A percentile compares a stretch with the other conserved stretches of the same genome.
phyloP scores from a whole-genome alignment of 2,113 vertebrate genomes.

The Calypte anna region DNA sequence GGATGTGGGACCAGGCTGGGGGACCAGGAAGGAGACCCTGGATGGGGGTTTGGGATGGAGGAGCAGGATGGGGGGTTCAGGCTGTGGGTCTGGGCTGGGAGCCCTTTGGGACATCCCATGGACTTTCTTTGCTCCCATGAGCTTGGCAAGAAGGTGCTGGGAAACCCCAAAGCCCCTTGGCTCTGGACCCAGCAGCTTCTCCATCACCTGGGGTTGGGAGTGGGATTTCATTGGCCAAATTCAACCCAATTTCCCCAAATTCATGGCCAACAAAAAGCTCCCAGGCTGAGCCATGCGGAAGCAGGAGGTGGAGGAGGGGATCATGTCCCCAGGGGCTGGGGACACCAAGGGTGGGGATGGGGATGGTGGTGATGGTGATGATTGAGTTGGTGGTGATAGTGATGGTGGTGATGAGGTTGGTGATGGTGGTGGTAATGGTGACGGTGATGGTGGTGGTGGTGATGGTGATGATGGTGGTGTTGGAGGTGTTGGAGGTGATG shows the following conservation, averaged over 20 bases:
- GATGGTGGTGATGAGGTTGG: neutral
- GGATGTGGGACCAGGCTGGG: no score
- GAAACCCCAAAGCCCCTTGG: neutral
- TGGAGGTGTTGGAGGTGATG: no score
- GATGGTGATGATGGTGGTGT: neutral
- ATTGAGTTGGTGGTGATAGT: neutral
- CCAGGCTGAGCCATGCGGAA: neutral
- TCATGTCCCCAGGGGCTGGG: neutral
- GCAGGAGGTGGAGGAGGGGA: neutral
- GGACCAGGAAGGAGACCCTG: no score
- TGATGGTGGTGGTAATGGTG: no score
- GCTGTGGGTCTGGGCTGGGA: neutral
- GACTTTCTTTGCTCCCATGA: neutral
- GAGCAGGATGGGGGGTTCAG: no score
- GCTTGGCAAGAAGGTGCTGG: neutral
- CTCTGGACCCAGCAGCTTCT: neutral
- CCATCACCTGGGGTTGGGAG: neutral
- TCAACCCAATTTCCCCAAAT: neutral
- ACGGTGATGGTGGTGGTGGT: neutral
- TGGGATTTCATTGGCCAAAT: neutral
- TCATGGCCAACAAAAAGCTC: neutral
- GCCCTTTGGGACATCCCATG: no score
- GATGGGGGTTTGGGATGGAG: no score
- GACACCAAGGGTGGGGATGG: neutral
- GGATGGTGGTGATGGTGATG: neutral